Conservation (phyloP, 1,140 invertebrate genomes). For the Ceratoteleas bidentatus region DNA sequence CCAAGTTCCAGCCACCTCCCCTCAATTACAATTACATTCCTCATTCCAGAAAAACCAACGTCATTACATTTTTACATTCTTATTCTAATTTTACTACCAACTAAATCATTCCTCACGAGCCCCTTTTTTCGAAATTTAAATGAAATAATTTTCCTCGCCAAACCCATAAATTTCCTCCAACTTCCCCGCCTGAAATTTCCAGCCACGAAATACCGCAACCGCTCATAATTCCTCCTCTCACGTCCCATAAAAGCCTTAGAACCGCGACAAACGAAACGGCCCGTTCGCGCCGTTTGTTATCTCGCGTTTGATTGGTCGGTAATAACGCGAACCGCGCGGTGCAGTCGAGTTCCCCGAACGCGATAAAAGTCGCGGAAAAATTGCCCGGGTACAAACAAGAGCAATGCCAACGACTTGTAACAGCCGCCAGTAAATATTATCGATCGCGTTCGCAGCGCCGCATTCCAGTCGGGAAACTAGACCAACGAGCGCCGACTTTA, state of each 20-base stretch:
- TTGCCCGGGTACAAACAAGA: slow-evolving; percentile 30
- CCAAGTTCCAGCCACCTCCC: too few relatives aligned
- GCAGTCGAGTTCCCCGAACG: too few relatives aligned
- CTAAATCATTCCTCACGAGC: neutral
- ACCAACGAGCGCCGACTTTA: slow-evolving; percentile 42
- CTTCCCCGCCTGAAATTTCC: neutral
- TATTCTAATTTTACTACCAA: neutral
- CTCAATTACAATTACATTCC: too few relatives aligned
- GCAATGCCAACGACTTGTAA: slow-evolving; percentile 49
- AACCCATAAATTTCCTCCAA: neutral
- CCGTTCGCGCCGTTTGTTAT: neutral
- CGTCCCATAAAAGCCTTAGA: neutral
- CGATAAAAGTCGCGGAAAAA: slow-evolving; percentile 11
- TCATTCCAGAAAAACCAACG: too few relatives aligned
- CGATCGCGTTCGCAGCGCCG: slow-evolving; percentile 51
- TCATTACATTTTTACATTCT: neutral
- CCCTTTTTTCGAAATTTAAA: neutral
- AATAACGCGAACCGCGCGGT: too few relatives aligned
- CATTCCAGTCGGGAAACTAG: slow-evolving; percentile 26
- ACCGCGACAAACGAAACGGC: neutral
- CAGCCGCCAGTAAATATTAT: slow-evolving; percentile 62
- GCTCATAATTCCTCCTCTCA: too few relatives aligned
- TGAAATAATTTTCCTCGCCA: neutral
- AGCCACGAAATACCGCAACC: neutral
- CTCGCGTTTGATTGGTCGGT: neutral